Base-by-base conservation (phyloP, 2,797 vertebrate genomes). In the Aeoliscus strigatus region DNA sequence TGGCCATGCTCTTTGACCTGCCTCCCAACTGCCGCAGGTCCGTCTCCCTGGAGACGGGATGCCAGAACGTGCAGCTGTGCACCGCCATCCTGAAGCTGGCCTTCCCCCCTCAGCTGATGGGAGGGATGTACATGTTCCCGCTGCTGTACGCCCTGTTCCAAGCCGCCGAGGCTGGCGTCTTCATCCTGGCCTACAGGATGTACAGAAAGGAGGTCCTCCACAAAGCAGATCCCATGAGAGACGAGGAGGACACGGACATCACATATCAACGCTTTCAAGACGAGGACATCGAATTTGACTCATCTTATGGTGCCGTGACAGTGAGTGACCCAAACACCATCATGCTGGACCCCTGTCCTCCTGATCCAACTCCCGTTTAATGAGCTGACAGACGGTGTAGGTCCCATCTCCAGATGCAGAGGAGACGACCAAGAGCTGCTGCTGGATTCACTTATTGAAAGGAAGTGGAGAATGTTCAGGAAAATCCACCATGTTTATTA, bases 61-160 rank as follows among this genome's bases (percentile, higher is more conserved):
- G 96, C 73, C 95, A 98, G 79, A 99, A 99, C 0, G 93, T 99
- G 44, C 96, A 99, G 83, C 92, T 99, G 44, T 98, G 96, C 71
- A 97, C 94, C 0, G 94, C 95, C 75, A 97, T 98, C 57, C 89
- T 99, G 26, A 98, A 99, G 59, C 85, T 98, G 80, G 92, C 93
- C 34, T 99, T 99, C 51, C 93, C 93, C 0, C 92, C 94, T 0
- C 90, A 92, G 36, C 77, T 96, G 51, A 90, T 97, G 42, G 92
- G 93, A 5, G 90, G 90, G 31, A 94, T 97, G 92, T 97, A 95
- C 80, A 97, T 98, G 91, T 98, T 99, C 47, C 95, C 95, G 0
- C 81, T 99, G 77, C 93, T 99, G 1, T 99, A 97, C 0, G 94
- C 94, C 0, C 88, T 98, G 11, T 99, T 98, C 70, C 96, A 99